These are phyloP conservation scores for Oasisia sp. DNA, from an alignment of 2,888 invertebrate genomes.

Conservation along the genomic window DNA sequence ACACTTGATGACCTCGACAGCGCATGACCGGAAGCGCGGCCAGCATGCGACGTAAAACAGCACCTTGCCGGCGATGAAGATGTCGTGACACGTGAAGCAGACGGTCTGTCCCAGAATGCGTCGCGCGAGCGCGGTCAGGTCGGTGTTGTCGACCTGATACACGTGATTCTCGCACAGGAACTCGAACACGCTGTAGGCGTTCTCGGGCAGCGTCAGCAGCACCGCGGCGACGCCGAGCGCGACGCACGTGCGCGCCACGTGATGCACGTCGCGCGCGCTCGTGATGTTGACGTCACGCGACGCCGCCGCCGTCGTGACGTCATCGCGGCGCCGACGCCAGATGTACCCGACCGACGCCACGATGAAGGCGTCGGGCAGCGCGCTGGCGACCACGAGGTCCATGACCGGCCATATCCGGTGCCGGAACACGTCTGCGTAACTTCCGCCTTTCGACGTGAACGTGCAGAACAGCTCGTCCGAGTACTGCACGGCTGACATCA, in stretches of 20 bases:
- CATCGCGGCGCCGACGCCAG: neutral
- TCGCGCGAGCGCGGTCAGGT: neutral
- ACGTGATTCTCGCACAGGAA: constrained; percentile 14
- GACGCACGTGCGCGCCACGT: constrained; percentile 25
- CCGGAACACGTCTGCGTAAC: constrained; percentile 41
- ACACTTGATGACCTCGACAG: neutral
- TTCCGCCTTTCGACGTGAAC: constrained; percentile 25
- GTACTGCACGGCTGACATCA: constrained; percentile 42
- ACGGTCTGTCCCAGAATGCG: constrained; percentile 19
- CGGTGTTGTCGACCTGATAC: neutral
- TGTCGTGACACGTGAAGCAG: neutral
- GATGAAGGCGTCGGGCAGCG: constrained; percentile 46
- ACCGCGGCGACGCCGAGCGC: neutral
- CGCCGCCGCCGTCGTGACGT: neutral
- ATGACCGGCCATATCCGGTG: constrained; percentile 52
- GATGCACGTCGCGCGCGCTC: constrained; percentile 28
- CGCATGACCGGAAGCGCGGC: constrained; percentile 9
- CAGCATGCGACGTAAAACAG: constrained; percentile 1
- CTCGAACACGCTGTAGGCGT: constrained; percentile 23
- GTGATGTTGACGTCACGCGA: neutral
- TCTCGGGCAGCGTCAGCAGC: constrained; percentile 24
- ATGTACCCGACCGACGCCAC: constrained; percentile 31
- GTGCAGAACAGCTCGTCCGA: constrained; percentile 39
- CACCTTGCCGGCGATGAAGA: constrained; percentile 20
- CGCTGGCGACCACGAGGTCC: constrained; percentile 44